Percentiles rank a stretch among this genome's conserved stretches.
Evolutionary conservation across 2,797 vertebrate species (phyloP).

Genomic region (Enteromius radiatus): DNA sequence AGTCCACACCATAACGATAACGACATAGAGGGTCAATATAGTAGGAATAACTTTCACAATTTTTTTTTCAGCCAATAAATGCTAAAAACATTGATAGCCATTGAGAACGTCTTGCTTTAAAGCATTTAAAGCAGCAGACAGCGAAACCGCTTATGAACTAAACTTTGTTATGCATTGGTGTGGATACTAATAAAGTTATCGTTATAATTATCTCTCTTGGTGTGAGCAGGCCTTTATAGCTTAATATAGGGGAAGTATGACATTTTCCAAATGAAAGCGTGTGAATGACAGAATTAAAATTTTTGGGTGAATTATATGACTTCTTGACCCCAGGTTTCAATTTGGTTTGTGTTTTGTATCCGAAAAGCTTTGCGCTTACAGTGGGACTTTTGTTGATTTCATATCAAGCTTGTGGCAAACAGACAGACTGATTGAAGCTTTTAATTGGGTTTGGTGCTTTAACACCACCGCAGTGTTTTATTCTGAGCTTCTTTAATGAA

Average conservation of each 20-base stretch:
- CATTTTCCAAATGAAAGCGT: not conserved
- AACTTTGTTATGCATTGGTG: not conserved
- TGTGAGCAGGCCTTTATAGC: not conserved
- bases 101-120: not conserved
- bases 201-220: not conserved
- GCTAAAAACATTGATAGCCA: not conserved
- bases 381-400: not conserved
- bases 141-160: not conserved
- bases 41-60: not conserved
- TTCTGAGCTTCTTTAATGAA: slow-evolving; percentile 47
- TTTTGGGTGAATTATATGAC: not conserved
- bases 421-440: not conserved
- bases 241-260: not conserved
- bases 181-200: not conserved
- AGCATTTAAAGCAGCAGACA: not conserved
- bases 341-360: not conserved
- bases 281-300: not conserved
- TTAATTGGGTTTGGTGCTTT: not conserved
- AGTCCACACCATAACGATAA: not conserved
- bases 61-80: not conserved
- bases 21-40: not conserved
- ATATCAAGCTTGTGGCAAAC: not conserved
- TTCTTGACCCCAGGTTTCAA: not conserved
- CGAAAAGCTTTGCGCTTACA: slow-evolving; percentile 3
- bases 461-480: not conserved